A percentile compares a stretch with the other conserved stretches of the same genome.
These are phyloP conservation scores for Microctenopoma steveboyesi DNA, from an alignment of 2,797 vertebrate species.

Conservation along the genomic window DNA sequence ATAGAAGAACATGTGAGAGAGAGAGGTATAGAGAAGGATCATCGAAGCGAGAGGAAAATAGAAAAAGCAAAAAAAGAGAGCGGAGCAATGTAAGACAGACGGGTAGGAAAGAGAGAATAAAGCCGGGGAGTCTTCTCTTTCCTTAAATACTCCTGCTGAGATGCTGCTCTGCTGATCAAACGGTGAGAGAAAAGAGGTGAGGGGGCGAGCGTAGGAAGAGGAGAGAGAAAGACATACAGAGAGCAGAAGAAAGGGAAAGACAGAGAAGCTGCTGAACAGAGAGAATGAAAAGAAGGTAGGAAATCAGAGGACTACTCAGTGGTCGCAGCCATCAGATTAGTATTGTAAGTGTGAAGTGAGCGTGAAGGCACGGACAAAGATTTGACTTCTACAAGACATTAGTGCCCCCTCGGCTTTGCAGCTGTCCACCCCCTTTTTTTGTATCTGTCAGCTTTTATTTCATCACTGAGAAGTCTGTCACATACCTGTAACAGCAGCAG, in stretches of 20 bases:
- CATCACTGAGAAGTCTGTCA: constrained; percentile 47
- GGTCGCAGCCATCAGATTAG: constrained; percentile 41
- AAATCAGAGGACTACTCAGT: constrained; percentile 20
- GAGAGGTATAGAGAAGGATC: constrained; percentile 41
- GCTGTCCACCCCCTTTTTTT: constrained; percentile 26
- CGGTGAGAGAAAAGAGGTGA: constrained; percentile 68
- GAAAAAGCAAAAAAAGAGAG: constrained; percentile 37
- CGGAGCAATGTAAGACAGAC: constrained; percentile 45
- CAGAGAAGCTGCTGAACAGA: constrained; percentile 42
- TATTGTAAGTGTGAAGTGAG: constrained; percentile 19
- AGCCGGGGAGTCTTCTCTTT: constrained; percentile 58
- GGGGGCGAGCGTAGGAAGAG: constrained; percentile 61
- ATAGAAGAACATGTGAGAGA: constrained; percentile 31
- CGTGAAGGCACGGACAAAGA: constrained; percentile 39
- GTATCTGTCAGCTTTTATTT: constrained; percentile 54
- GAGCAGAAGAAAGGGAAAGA: constrained; percentile 52
- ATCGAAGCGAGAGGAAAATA: constrained; percentile 53
- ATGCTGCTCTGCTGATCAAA: constrained; percentile 72
- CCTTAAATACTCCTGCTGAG: constrained; percentile 75
- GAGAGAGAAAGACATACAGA: constrained; percentile 50
- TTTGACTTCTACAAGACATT: constrained; percentile 52
- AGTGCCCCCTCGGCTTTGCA: constrained; percentile 27
- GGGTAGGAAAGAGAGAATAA: constrained; percentile 45
- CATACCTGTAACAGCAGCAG: constrained; percentile 49
- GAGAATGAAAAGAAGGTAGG: constrained; percentile 23